These are phyloP conservation scores for Euclidia mi DNA, from an alignment of 2,888 invertebrate species.

Conservation along the genomic window DNA sequence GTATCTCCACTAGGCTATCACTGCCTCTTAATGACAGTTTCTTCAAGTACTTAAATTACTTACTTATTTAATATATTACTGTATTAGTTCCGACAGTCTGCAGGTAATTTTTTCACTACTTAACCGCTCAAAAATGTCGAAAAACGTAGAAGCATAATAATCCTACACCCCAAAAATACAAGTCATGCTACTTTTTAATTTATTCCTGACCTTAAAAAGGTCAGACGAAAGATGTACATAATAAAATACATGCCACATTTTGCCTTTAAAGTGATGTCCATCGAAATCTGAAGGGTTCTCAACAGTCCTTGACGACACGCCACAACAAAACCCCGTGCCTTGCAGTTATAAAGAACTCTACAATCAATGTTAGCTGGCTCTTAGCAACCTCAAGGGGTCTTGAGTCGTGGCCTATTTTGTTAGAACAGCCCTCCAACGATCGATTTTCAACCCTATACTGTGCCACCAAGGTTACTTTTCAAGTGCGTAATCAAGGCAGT, in stretches of 20 bases:
- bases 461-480: slow-evolving; percentile 40
- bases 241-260: not conserved
- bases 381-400: slow-evolving; percentile 57
- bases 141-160: too few relatives aligned
- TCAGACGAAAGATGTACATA: too few relatives aligned
- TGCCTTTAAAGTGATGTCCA: slow-evolving; percentile 22
- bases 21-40: too few relatives aligned
- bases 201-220: too few relatives aligned
- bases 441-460: slow-evolving; percentile 51
- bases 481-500: slow-evolving; percentile 2
- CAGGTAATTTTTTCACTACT: too few relatives aligned
- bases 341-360: slow-evolving; percentile 68
- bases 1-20: too few relatives aligned
- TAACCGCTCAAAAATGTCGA: too few relatives aligned
- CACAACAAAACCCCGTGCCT: slow-evolving; percentile 68
- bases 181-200: too few relatives aligned
- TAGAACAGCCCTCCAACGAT: slow-evolving; percentile 45
- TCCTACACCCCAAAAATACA: too few relatives aligned
- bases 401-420: slow-evolving; percentile 72
- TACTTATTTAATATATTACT: too few relatives aligned
- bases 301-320: slow-evolving; percentile 46
- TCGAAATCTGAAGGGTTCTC: slow-evolving; percentile 22
- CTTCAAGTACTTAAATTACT: too few relatives aligned
- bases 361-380: slow-evolving; percentile 63
- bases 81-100: too few relatives aligned